These are phyloP conservation scores for Entomobrya proxima DNA, from an alignment of 2,888 invertebrate species.

Conservation along the genomic window DNA sequence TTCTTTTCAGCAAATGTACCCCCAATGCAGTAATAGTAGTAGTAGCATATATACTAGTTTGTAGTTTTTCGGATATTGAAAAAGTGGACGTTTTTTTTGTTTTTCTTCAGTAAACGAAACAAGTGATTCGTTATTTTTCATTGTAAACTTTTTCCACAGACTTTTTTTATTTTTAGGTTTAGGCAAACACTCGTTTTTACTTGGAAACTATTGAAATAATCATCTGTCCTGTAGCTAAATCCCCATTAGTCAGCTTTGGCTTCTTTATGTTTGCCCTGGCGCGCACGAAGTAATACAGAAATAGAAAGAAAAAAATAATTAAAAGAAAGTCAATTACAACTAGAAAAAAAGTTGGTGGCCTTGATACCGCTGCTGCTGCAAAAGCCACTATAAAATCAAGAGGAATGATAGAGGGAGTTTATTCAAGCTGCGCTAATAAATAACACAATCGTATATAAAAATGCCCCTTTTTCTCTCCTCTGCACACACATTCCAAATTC, in stretches of 20 bases:
- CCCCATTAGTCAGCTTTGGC: not conserved
- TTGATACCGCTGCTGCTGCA: not conserved
- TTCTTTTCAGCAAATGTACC: not conserved
- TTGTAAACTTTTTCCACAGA: slow-evolving; percentile 29
- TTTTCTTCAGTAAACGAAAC: not conserved
- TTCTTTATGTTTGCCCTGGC: no score
- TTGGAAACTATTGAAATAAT: slow-evolving; percentile 60
- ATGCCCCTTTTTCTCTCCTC: not conserved
- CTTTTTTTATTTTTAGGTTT: not conserved
- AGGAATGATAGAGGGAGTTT: not conserved
- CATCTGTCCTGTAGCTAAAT: slow-evolving; percentile 61
- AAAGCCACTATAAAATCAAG: no score
- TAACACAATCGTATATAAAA: not conserved
- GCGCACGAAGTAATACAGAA: no score
- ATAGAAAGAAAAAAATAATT: slow-evolving; percentile 76
- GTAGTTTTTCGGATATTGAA: no score
- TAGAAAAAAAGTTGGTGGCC: slow-evolving; percentile 62
- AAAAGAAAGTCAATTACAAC: slow-evolving; percentile 76
- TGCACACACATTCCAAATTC: not conserved
- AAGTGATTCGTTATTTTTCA: slow-evolving; percentile 11
- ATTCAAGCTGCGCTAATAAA: not conserved
- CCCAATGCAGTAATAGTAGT: no score
- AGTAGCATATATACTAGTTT: no score
- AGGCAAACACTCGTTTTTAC: slow-evolving; percentile 12
- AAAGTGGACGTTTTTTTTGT: not conserved